Base-by-base conservation (phyloP, 2,888 invertebrate genomes). In the Andrena praecox region DNA sequence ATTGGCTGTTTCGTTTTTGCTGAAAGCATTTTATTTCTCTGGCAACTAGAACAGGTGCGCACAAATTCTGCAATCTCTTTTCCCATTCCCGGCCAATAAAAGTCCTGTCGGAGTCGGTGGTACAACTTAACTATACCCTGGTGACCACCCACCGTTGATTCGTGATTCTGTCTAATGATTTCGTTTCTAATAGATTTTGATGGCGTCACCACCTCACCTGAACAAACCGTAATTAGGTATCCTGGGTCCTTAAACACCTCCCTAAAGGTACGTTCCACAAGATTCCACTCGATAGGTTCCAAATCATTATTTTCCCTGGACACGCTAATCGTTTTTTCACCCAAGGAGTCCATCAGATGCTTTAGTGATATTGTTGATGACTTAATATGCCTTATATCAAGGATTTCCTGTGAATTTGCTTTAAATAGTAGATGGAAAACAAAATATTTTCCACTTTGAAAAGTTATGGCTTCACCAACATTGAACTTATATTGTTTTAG, bases 81-180 rank as follows among this genome's bases (percentile, higher is more conserved):
- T 33, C 16, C 62, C 62, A 33, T 62, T 16, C 62, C 35, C 6
- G 62, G 62, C 62, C 62, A 62, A 33, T 33, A 35, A 35, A 33
- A 62, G 5, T 29, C 33, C n/a, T 62, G 33, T 0, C 62, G 16
- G 0, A 62, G 16, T 6, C 5, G 35, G 0, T 62, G 12, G 2
- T 33, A 27, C 7, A 62, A 20, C 27, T 62, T 62, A 2, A 16
- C 12, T 2, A n/a, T 20, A 33, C 62, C 62, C 35, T 27, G 31
- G 6, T 62, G 62, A 7, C 62, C 62, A 27, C 62, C 62, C 31
- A 33, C 33, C 16, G n/a, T 16, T 0, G 33, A 62, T 33, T 62
- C 35, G 4, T 62, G 33, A 20, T 16, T 8, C 20, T 62, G 33
- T 27, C 2, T n/a, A 62, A 62, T 62, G n/a, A 62, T 62, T 62